These are phyloP conservation scores for Tupiocoris notatus DNA, from an alignment of 2,888 invertebrate species.

Conservation along the genomic window DNA sequence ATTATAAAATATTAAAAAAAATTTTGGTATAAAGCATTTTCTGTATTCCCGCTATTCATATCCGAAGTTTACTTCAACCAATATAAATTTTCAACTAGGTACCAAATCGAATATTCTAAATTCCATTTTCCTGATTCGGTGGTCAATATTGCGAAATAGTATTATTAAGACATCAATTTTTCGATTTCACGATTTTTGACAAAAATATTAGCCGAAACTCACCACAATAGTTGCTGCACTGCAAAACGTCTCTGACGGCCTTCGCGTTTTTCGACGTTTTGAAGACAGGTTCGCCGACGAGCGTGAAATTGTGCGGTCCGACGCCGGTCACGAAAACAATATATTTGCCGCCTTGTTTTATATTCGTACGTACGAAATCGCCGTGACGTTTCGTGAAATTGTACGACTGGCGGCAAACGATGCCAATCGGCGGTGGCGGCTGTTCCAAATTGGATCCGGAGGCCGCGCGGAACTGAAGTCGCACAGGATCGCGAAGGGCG, in stretches of 20 bases:
- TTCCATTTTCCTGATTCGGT: too few relatives aligned
- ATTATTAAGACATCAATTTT: too few relatives aligned
- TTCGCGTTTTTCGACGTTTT: constrained; percentile 52
- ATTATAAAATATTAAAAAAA: too few relatives aligned
- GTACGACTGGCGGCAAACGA: constrained; percentile 49
- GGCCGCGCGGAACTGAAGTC: constrained; percentile 58
- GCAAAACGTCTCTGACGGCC: constrained; percentile 51
- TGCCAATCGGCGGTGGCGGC: constrained; percentile 45
- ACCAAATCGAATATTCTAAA: too few relatives aligned
- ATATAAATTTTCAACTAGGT: too few relatives aligned
- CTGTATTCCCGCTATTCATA: too few relatives aligned
- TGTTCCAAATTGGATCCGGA: constrained; percentile 48
- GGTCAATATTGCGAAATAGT: too few relatives aligned
- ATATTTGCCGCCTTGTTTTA: constrained; percentile 61
- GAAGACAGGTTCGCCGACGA: constrained; percentile 59
- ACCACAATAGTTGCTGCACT: constrained; percentile 51
- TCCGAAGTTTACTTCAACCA: too few relatives aligned
- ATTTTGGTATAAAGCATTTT: too few relatives aligned
- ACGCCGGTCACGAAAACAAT: constrained; percentile 62
- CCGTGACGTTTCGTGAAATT: constrained; percentile 48
- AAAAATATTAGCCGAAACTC: too few relatives aligned
- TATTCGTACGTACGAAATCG: constrained; percentile 59
- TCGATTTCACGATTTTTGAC: too few relatives aligned
- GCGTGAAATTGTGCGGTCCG: constrained; percentile 61
- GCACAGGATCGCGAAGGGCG: constrained; percentile 53